phyloP scores from a whole-genome alignment of 2,888 invertebrate genomes.

The Mactromeris polynyma region DNA sequence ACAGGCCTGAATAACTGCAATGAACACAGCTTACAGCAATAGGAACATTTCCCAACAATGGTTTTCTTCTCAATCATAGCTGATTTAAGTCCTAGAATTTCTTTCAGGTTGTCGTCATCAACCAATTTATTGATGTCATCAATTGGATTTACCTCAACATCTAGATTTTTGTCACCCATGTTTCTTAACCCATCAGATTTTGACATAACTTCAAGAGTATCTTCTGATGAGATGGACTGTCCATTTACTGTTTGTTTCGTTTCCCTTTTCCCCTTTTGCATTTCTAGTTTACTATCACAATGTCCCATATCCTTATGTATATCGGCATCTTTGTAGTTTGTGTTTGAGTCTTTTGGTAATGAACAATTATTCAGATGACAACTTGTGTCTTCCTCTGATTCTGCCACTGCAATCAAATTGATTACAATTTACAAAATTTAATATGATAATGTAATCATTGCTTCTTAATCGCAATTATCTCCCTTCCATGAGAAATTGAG shows the following conservation, averaged over 20 bases:
- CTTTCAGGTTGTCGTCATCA: background rate
- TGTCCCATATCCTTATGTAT: background rate
- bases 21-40: slow-evolving; percentile 11
- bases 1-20: background rate
- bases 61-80: background rate
- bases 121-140: background rate
- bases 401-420: too few relatives aligned
- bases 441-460: too few relatives aligned
- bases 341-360: too few relatives aligned
- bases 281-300: background rate
- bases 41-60: background rate
- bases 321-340: background rate
- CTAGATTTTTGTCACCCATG: background rate
- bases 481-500: too few relatives aligned
- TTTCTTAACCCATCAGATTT: background rate
- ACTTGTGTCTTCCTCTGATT: too few relatives aligned
- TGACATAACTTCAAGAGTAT: background rate
- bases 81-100: background rate
- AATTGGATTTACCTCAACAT: background rate
- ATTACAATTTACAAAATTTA: too few relatives aligned
- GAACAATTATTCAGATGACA: too few relatives aligned
- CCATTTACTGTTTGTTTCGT: background rate
- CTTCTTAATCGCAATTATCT: too few relatives aligned
- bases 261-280: background rate
- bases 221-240: background rate